Conservation (phyloP, 2,797 vertebrate species). For the Lateolabrax maculatus region DNA sequence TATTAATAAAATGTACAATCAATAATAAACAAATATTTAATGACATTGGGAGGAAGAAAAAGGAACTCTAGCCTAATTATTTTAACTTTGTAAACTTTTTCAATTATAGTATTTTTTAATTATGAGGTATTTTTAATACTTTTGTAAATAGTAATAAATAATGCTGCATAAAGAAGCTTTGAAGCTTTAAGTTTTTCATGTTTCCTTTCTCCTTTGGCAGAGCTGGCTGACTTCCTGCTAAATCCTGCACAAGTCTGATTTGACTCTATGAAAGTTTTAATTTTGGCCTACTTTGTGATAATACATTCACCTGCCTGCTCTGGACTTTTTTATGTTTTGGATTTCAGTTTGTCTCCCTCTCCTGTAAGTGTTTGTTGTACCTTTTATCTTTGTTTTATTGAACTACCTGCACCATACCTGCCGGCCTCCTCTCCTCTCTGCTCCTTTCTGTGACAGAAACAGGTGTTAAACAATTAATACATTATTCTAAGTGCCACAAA, state of each 20-base stretch:
- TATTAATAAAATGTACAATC: not conserved
- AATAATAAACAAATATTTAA: slow-evolving; percentile 8
- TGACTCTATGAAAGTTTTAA: not conserved
- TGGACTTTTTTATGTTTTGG: no score
- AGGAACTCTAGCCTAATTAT: not conserved
- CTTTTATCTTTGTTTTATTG: no score
- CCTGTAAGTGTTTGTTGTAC: no score
- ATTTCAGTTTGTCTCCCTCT: no score
- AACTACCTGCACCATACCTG: no score
- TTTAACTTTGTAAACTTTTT: not conserved
- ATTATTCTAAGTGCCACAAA: no score
- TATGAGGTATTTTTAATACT: not conserved
- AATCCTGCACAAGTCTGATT: not conserved
- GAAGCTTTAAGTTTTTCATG: not conserved
- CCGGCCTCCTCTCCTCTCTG: no score
- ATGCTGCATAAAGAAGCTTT: not conserved
- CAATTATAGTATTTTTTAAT: no score
- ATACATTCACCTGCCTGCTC: no score
- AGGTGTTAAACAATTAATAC: no score
- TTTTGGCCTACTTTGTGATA: not conserved
- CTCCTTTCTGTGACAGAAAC: no score
- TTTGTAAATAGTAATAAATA: not conserved
- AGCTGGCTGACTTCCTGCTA: not conserved
- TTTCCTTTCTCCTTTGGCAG: not conserved
- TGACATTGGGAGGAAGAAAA: not conserved